These are phyloP conservation scores for Sphaerophoria taeniata DNA, from an alignment of 2,888 invertebrate species.

Conservation along the genomic window DNA sequence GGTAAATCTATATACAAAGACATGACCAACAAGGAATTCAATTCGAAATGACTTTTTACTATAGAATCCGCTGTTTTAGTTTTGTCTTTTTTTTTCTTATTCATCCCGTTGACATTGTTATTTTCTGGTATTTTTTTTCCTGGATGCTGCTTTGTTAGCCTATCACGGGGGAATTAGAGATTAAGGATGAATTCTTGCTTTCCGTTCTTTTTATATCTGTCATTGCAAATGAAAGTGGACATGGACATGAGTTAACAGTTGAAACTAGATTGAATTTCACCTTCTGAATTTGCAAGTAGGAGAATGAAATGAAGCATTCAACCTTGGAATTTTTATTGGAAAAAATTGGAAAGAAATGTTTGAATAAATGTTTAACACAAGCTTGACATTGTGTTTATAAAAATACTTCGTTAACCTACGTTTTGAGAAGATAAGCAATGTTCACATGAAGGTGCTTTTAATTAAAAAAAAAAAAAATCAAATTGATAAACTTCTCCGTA, in stretches of 20 bases:
- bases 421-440: no score
- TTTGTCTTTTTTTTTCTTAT: constrained; percentile 32
- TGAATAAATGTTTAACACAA: no score
- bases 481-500: no score
- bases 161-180: constrained; percentile 72
- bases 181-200: constrained; percentile 71
- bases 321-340: neutral
- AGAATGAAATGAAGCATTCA: constrained; percentile 45
- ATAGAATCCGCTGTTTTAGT: constrained; percentile 23
- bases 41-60: constrained; percentile 66
- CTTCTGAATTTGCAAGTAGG: constrained; percentile 38
- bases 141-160: constrained; percentile 57
- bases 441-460: no score
- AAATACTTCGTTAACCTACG: no score
- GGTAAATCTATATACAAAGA: no score
- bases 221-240: constrained; percentile 72
- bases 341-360: constrained; percentile 35
- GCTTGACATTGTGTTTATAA: no score
- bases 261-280: constrained; percentile 69
- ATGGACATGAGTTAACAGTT: constrained; percentile 72
- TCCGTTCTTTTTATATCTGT: constrained; percentile 58
- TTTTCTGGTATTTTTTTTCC: constrained; percentile 34
- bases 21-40: constrained; percentile 73
- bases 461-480: no score
- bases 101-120: constrained; percentile 57